Conservation (phyloP, 2,888 invertebrate species). For the Himalopsyche tibetana region DNA sequence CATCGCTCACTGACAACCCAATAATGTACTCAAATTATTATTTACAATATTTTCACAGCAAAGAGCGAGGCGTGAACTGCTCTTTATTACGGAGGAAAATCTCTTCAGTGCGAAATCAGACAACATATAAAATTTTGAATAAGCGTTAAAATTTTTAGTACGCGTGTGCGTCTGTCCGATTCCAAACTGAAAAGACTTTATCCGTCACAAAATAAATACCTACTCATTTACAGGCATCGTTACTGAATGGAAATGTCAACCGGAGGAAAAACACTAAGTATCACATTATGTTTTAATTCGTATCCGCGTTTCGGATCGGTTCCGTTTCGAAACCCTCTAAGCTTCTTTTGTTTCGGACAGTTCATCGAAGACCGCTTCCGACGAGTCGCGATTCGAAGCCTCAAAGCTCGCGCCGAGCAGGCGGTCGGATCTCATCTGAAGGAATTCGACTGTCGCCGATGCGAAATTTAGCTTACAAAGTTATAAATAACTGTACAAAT, state of each 20-base stretch:
- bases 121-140: constrained; percentile 23
- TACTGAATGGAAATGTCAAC: constrained; percentile 38
- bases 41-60: constrained; percentile 66
- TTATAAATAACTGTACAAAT: constrained; percentile 40
- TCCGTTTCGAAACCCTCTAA: neutral
- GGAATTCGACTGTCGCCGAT: neutral
- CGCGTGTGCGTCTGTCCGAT: neutral
- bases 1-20: constrained; percentile 54
- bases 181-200: constrained; percentile 24
- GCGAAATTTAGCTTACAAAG: constrained; percentile 36
- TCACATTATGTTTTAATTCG: constrained; percentile 48
- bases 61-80: constrained; percentile 55
- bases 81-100: neutral
- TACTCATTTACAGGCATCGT: constrained; percentile 46
- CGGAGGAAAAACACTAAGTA: constrained; percentile 36
- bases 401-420: neutral
- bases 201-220: constrained; percentile 42
- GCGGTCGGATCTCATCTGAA: neutral
- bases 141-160: constrained; percentile 36
- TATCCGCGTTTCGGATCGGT: constrained; percentile 27
- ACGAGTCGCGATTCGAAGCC: neutral
- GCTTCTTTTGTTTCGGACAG: neutral
- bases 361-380: neutral
- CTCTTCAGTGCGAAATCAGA: neutral
- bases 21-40: constrained; percentile 55